phyloP scores from a whole-genome alignment of 92 coral and sea anemone genomes.

The Montipora capitata region DNA sequence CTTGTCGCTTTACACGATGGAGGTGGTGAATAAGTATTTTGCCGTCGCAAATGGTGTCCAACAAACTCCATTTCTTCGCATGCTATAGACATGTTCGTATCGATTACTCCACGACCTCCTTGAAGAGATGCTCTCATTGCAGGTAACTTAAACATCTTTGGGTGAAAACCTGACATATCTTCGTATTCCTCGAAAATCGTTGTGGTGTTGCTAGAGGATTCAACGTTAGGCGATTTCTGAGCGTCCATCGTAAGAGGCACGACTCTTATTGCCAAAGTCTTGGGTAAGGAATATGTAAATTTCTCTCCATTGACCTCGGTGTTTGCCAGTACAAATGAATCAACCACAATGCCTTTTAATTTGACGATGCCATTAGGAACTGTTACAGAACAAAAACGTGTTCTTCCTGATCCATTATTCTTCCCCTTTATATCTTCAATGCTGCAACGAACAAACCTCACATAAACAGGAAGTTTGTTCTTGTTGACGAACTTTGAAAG shows the following conservation, averaged over 20 bases:
- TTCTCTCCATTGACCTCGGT: conserved; percentile 22
- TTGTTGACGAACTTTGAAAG: conserved; percentile 59
- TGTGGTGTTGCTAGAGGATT: neutral
- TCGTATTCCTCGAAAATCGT: conserved; percentile 14
- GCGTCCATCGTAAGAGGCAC: conserved; percentile 21
- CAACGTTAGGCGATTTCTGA: neutral
- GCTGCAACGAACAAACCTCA: conserved; percentile 25
- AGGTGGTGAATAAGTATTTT: conserved; percentile 41
- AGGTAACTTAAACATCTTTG: neutral
- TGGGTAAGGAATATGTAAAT: conserved; percentile 20
- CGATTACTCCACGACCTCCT: neutral
- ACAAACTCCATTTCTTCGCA: neutral
- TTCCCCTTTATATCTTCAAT: neutral
- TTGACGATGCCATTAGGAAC: conserved; percentile 49
- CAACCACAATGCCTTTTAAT: conserved; percentile 56
- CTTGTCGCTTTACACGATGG: conserved; percentile 9
- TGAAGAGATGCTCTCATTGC: neutral
- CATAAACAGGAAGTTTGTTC: conserved; percentile 53
- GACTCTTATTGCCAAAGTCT: conserved; percentile 29
- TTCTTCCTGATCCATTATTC: neutral
- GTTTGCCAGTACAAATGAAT: conserved; percentile 44
- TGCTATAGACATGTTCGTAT: neutral
- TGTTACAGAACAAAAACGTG: neutral
- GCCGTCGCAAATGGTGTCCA: neutral
- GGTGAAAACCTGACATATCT: conserved; percentile 51